Conservation (phyloP, 30 jellyfish, hydroid and myxozoan genomes). For the Hydractinia echinata region DNA sequence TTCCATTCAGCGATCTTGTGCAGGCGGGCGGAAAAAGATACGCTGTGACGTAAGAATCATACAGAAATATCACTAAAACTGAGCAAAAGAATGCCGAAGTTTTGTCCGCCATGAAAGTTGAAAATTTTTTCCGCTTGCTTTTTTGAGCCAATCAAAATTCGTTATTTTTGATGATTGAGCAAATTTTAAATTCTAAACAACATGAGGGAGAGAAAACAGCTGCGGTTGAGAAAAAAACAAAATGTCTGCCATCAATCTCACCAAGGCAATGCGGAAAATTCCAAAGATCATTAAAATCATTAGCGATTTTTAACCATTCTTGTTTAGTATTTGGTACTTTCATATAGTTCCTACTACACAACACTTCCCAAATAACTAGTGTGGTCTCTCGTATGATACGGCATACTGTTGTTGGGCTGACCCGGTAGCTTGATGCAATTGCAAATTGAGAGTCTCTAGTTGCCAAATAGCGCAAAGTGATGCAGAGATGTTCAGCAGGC, state of each 20-base stretch:
- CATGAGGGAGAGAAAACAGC: too few species aligned
- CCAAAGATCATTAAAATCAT: not conserved
- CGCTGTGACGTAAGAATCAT: too few species aligned
- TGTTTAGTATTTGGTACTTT: not conserved
- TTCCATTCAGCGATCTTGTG: too few species aligned
- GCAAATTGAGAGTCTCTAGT: not conserved
- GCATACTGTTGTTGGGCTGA: constrained; percentile 5
- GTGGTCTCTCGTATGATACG: not conserved
- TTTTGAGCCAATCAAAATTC: too few species aligned
- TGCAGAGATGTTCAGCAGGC: not conserved
- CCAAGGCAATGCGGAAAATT: constrained; percentile 17
- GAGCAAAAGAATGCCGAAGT: too few species aligned
- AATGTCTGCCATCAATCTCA: not conserved
- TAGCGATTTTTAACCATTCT: constrained; percentile 9
- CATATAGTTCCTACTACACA: not conserved
- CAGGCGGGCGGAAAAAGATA: too few species aligned
- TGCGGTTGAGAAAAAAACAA: too few species aligned
- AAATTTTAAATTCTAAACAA: too few species aligned
- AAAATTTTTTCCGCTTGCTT: too few species aligned
- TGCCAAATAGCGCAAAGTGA: not conserved
- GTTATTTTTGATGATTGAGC: too few species aligned
- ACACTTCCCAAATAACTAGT: not conserved
- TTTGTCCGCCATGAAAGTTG: too few species aligned
- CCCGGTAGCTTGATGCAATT: constrained; percentile 7
- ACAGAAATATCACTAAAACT: too few species aligned